Evolutionary conservation across 2,888 invertebrate species (phyloP).

Genomic region (Spodoptera picta): DNA sequence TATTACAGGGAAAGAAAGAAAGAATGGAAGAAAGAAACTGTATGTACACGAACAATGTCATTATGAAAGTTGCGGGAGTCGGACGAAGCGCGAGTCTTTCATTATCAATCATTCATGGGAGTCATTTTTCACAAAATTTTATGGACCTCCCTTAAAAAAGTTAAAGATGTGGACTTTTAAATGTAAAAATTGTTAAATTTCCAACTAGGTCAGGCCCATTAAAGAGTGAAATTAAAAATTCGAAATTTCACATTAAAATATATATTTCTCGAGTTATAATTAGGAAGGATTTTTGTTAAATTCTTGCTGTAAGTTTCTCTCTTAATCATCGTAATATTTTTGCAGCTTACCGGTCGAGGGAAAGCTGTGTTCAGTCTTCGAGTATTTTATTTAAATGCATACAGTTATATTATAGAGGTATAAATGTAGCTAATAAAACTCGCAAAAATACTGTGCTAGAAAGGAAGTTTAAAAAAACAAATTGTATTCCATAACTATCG

Average conservation of each 20-base stretch:
- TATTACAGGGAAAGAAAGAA: slow-evolving; percentile 14
- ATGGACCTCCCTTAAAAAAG: slow-evolving; percentile 37
- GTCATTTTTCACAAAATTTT: slow-evolving; percentile 37
- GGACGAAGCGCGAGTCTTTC: slow-evolving; percentile 33
- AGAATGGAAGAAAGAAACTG: slow-evolving; percentile 16
- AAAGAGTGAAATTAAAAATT: slow-evolving; percentile 40
- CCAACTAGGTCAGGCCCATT: slow-evolving; percentile 52
- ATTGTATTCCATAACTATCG: too few species aligned
- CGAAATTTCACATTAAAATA: slow-evolving; percentile 21
- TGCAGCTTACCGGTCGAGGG: background rate
- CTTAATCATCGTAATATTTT: slow-evolving; percentile 15
- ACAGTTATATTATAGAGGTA: background rate
- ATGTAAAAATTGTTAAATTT: slow-evolving; percentile 46
- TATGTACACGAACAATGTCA: slow-evolving; percentile 24
- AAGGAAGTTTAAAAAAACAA: too few species aligned
- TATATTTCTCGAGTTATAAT: slow-evolving; percentile 51
- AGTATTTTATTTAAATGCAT: background rate
- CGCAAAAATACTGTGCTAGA: too few species aligned
- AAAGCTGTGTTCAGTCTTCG: too few species aligned
- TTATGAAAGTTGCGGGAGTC: slow-evolving; percentile 30
- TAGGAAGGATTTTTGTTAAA: slow-evolving; percentile 37
- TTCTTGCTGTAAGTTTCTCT: slow-evolving; percentile 8
- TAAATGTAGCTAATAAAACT: too few species aligned
- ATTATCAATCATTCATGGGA: slow-evolving; percentile 55
- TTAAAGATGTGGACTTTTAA: slow-evolving; percentile 44